These are phyloP conservation scores for Cepphus grylle DNA, from an alignment of 2,113 vertebrate species.

Conservation along the genomic window DNA sequence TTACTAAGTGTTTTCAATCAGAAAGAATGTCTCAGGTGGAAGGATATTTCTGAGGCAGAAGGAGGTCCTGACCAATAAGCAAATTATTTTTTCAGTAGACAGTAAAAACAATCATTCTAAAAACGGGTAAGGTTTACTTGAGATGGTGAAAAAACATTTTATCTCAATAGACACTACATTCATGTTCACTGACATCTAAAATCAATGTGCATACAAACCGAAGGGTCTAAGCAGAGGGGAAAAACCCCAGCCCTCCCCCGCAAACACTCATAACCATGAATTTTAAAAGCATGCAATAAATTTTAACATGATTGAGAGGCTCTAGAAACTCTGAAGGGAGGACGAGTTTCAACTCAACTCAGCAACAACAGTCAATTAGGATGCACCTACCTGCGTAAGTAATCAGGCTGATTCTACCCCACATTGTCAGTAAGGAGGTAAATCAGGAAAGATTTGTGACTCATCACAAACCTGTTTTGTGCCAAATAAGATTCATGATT, in stretches of 20 bases:
- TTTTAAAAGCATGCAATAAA: constrained; percentile 8
- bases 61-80: not conserved
- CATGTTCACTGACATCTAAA: constrained; percentile 16
- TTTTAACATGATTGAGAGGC: constrained; percentile 7
- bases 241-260: not conserved
- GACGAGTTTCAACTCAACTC: not conserved
- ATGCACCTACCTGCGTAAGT: not conserved
- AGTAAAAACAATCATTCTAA: not conserved
- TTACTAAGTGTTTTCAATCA: constrained; percentile 38
- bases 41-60: not conserved
- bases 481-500: not conserved
- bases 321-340: not conserved
- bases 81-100: not conserved
- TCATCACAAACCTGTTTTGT: not conserved
- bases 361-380: not conserved
- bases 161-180: not conserved
- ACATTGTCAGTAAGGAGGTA: not conserved
- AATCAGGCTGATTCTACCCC: not conserved
- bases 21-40: not conserved
- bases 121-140: not conserved
- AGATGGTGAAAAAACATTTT: not conserved
- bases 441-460: not conserved
- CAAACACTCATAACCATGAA: not conserved
- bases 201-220: not conserved
- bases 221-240: not conserved